Conservation (phyloP, 1,140 invertebrate genomes). For the Euwallacea similis region DNA sequence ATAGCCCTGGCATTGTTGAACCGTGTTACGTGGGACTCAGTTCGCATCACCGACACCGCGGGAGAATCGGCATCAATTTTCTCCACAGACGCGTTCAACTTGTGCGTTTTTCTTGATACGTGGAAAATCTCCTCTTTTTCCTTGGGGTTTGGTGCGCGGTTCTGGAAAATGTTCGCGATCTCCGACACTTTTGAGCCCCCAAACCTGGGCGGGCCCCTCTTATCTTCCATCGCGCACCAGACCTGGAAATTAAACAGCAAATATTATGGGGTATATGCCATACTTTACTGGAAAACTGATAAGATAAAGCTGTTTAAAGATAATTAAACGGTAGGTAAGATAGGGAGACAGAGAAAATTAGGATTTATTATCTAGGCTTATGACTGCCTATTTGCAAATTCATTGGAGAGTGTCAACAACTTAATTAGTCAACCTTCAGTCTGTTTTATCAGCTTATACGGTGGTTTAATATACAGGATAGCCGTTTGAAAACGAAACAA, state of each 20-base stretch:
- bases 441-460: not conserved
- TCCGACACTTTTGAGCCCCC: conserved; percentile 84
- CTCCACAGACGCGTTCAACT: conserved; percentile 54
- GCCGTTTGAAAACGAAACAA: too few relatives aligned
- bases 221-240: conserved; percentile 62
- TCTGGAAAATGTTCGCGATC: conserved; percentile 84
- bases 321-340: not conserved
- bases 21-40: conserved; percentile 84
- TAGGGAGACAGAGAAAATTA: not conserved
- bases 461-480: not conserved
- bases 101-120: conserved; percentile 53
- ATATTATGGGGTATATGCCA: not conserved
- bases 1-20: conserved; percentile 91
- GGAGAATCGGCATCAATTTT: conserved; percentile 54
- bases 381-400: not conserved
- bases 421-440: not conserved
- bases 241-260: not conserved
- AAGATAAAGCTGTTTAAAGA: conserved; percentile 4
- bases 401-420: not conserved
- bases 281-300: not conserved
- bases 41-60: conserved; percentile 74
- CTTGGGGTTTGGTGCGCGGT: conserved; percentile 46
- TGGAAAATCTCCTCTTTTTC: conserved; percentile 53
- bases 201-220: conserved; percentile 64
- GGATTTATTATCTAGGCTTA: not conserved